Conservation (phyloP, 2,113 vertebrate species). For the Globicephala melas region DNA sequence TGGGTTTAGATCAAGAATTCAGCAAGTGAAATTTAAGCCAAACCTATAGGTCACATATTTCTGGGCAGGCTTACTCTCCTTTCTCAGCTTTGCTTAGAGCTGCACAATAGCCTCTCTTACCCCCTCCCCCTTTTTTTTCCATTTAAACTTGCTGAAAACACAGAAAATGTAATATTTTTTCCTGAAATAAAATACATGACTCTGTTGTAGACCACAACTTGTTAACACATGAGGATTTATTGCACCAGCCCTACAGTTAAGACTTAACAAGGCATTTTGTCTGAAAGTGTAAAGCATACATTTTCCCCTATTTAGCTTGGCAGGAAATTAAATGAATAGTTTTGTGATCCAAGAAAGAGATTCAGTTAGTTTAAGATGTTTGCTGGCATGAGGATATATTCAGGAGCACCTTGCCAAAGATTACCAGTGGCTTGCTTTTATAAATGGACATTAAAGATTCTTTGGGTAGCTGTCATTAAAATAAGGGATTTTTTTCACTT, state of each 20-base stretch:
- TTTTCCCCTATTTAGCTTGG: slow-evolving; percentile 65
- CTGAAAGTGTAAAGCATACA: neutral
- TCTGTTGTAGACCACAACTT: slow-evolving; percentile 62
- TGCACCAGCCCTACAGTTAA: slow-evolving; percentile 47
- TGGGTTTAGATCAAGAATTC: neutral
- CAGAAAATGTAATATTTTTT: slow-evolving; percentile 60
- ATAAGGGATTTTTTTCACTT: neutral
- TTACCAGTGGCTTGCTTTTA: slow-evolving; percentile 1
- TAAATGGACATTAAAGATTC: neutral
- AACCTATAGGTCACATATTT: neutral
- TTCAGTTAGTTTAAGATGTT: slow-evolving; percentile 4
- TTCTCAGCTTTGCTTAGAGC: neutral
- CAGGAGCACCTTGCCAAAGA: neutral
- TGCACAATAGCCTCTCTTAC: neutral
- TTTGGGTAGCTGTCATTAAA: slow-evolving; percentile 25
- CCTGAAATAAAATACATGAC: slow-evolving; percentile 57
- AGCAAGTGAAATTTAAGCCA: neutral
- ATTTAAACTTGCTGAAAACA: slow-evolving; percentile 64
- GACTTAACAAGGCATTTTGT: slow-evolving; percentile 54
- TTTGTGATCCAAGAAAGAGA: neutral
- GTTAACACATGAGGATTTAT: slow-evolving; percentile 63
- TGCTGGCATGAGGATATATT: slow-evolving; percentile 29
- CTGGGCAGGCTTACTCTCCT: neutral
- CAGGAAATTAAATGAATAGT: slow-evolving; percentile 44
- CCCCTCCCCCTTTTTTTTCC: neutral